Evolutionary conservation across 2,888 invertebrate genomes (phyloP).

Genomic region (Portevinia maculata): DNA sequence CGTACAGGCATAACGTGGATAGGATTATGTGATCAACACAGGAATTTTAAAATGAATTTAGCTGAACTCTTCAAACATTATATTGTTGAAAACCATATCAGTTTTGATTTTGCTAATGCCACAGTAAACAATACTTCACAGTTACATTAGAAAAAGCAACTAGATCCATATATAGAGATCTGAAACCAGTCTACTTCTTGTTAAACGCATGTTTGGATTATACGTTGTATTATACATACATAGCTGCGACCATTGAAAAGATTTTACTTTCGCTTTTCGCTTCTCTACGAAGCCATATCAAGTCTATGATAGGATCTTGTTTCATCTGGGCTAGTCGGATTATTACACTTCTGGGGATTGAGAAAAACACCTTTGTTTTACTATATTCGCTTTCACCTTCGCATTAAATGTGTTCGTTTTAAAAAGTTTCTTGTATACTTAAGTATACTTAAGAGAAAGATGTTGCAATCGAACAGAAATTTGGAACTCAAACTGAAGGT

Average conservation of each 20-base stretch:
- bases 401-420: neutral
- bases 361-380: constrained; percentile 1
- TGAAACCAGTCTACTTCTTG: constrained; percentile 1
- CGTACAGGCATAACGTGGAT: no score
- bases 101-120: no score
- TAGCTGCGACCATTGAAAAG: neutral
- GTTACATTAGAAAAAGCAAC: neutral
- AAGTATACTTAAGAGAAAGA: no score
- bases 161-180: neutral
- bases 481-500: no score
- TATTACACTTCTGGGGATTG: neutral
- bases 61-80: no score
- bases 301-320: constrained; percentile 4
- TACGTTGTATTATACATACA: no score
- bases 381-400: neutral
- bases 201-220: neutral
- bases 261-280: neutral
- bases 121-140: no score
- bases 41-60: no score
- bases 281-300: neutral
- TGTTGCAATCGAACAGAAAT: no score
- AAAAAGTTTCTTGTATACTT: no score
- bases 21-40: no score
- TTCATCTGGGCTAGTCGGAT: constrained; percentile 7
- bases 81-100: no score